Base-by-base conservation (phyloP, 2,113 vertebrate genomes). In the Larimichthys polyactis region DNA sequence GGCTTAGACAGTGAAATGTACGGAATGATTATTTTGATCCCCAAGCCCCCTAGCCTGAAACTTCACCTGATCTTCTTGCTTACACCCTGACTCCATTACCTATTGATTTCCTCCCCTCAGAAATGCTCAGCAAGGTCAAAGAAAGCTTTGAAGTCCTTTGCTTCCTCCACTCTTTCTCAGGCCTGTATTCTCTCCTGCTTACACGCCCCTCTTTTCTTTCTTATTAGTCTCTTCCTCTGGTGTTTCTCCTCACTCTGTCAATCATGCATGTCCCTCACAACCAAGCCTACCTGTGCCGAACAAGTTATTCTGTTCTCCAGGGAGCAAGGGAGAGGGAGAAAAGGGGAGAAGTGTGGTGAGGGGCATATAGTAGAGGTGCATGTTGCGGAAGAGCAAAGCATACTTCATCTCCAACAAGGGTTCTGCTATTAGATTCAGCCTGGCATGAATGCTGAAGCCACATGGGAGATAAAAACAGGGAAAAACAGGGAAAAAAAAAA, bases 61-160 rank as follows among this genome's bases (percentile, higher is more conserved):
- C 88, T 87, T 60, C 49, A 81, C 55, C 48, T 82, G 82, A 75
- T 82, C 85, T 87, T 68, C 72, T 90, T 90, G 88, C 90, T 91
- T 90, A 88, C 88, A 88, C 79, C 74, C 68, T 59, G 79, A 89
- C 88, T 93, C 90, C 91, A 91, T 92, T 93, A 87, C 87, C 79
- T 91, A 95, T 95, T 89, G 93, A 94, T 95, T 94, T 89, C 85
- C 77, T 89, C 87, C 80, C 75, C 54, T 90, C 81, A 89, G 79
- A 85, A 93, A 87, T 40, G 74, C 88, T 71, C 78, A 32, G 46
- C 87, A 92, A 94, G 92, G 93, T 94, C 92, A 90, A 76, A 76
- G 83, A 81, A 88, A 83, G 83, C 86, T 90, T 91, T 94, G 86
- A 89, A 88, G 85, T 88, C 86, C 24, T 86, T 75, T 14, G 82